Percentiles rank a stretch among this genome's conserved stretches.
phyloP scores from a whole-genome alignment of 2,797 vertebrate species.

The Sebastes goodei region DNA sequence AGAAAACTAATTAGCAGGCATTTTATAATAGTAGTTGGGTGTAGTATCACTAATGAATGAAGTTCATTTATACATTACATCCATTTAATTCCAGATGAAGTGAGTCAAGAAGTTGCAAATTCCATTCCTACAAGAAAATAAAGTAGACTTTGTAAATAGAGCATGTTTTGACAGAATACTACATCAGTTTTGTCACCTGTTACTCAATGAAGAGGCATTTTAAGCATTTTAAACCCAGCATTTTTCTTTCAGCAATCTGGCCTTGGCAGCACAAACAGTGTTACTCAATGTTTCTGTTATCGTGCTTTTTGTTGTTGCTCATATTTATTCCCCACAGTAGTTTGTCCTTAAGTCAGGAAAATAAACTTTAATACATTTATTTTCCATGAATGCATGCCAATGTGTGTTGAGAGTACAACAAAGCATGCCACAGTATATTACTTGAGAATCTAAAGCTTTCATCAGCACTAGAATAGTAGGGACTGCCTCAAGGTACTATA shows the following conservation, averaged over 20 bases:
- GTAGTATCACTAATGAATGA: neutral
- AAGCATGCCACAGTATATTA: neutral
- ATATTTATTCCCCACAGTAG: neutral
- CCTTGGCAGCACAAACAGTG: neutral
- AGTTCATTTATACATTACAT: neutral
- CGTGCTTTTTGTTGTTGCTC: neutral
- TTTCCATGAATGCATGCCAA: neutral
- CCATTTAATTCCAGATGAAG: neutral
- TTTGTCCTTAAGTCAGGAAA: neutral
- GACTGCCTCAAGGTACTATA: neutral
- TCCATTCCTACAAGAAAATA: neutral
- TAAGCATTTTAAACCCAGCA: neutral
- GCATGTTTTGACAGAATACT: neutral
- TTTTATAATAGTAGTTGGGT: neutral
- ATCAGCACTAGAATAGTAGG: neutral
- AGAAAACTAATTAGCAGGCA: neutral
- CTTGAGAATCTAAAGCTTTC: neutral
- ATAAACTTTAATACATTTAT: neutral
- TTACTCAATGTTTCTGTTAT: neutral
- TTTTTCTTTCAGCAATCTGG: neutral
- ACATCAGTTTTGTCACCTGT: neutral
- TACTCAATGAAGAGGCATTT: neutral
- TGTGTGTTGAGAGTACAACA: neutral
- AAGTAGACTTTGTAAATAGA: neutral
- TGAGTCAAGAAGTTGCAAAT: neutral